Evolutionary conservation across 2,113 vertebrate species (phyloP), one percentile per base, ranked within the genome.

Genomic region (Tor tambroides): DNA sequence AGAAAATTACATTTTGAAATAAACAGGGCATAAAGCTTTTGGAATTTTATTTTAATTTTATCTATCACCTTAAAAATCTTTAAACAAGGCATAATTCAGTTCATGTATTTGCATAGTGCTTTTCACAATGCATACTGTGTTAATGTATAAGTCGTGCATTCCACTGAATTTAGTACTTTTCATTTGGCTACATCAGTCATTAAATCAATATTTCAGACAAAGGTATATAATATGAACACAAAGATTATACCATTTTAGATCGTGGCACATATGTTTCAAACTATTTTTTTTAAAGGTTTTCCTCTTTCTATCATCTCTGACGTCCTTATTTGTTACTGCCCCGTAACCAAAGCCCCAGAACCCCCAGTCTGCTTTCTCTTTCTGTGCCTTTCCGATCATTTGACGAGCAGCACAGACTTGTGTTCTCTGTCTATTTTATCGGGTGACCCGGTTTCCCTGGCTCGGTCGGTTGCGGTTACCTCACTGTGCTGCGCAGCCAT

Each of bases 391-490:
- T 88, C 19, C 5, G 26, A 21, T 67, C 41, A 41, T n/a, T 63
- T 80, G 19, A 43, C 8, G 6, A 65, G 15, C 61, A 21, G 59
- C 7, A 19, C 80, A 67, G n/a, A 67, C 59, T 82, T 12, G n/a
- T 43, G 59, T 81, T 59, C 63, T 63, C 15, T 61, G 14, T 41
- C 77, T 41, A 12, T 81, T 61, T 80, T 10, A 74, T 23, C 5
- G 35, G 46, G 59, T 84, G 88, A 84, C 76, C 75, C 79, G 67
- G n/a, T 89, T 89, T 84, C 83, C 84, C 81, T 63, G 35, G 56
- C 23, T 83, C 59, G 6, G 38, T 83, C 30, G 30, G 35, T 54
- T 80, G 51, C 71, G 8, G 61, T 41, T 75, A 74, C 78, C 63
- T 67, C 71, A 82, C 51, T 63, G 2, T 61, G 49, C 35, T 61